These are phyloP conservation scores for Halyomorpha halys DNA, from an alignment of 1,140 invertebrate species.

Conservation along the genomic window DNA sequence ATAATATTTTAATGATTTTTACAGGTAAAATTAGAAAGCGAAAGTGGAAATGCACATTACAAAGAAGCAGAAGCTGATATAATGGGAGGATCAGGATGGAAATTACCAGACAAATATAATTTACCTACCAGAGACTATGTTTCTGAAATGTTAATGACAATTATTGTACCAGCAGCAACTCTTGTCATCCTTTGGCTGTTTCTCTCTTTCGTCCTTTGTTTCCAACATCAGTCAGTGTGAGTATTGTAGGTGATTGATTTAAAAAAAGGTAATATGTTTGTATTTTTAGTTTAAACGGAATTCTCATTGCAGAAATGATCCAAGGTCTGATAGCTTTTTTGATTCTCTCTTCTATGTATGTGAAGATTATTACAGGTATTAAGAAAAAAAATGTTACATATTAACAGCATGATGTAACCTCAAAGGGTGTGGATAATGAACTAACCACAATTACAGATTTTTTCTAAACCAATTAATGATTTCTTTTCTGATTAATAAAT, in stretches of 20 bases:
- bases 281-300: not conserved
- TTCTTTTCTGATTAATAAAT: no score
- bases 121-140: conserved; percentile 59
- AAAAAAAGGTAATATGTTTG: not conserved
- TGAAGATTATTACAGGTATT: conserved; percentile 30
- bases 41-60: conserved; percentile 5
- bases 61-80: conserved; percentile 8
- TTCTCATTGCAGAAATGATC: conserved; percentile 28
- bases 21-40: not conserved
- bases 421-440: no score
- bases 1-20: not conserved
- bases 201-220: conserved; percentile 61
- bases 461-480: no score
- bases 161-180: conserved; percentile 56
- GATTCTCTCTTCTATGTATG: conserved; percentile 31
- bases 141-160: conserved; percentile 56
- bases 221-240: conserved; percentile 69
- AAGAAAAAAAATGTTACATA: no score
- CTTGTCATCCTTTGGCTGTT: conserved; percentile 53
- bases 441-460: no score
- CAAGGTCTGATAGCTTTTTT: conserved; percentile 29
- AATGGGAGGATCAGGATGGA: conserved; percentile 37
- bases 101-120: conserved; percentile 43
- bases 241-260: conserved; percentile 35
- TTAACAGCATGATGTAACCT: no score